Base-by-base conservation (phyloP, 1,140 invertebrate species). In the Ylistrum balloti region DNA sequence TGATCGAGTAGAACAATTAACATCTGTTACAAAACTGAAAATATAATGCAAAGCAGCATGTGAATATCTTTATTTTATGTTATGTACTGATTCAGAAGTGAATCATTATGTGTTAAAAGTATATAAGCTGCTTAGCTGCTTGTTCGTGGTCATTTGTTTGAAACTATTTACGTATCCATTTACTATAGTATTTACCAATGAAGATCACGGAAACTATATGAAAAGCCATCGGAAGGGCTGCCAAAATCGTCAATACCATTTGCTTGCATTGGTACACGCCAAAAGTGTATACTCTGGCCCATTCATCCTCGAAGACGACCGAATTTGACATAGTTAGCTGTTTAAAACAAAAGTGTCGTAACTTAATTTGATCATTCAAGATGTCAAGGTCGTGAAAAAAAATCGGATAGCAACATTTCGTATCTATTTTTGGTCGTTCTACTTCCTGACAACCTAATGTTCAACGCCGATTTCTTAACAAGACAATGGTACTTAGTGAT, bases 201-300 rank as follows among this genome's bases (percentile, higher is more conserved):
- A 88, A 88, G 10, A 88, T 38, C 0, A 88, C 38, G 5, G 87
- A 88, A 5, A 88, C 87, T 10, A 88, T 41, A 32, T 88, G 87
- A 15, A 35, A 88, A 2, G 87, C 87, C 38, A 41, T 35, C n/a
- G 87, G 87, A 88, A 88, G 38, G 22, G 35, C 38, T n/a, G 34
- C 87, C 3, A 88, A 28, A 1, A 22, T 38, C 11, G 87, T 88
- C 28, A 88, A 9, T 28, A 28, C 20, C 32, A 88, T 34, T 88
- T 38, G 33, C 35, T 41, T 20, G 33, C 41, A 33, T 88, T 88
- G 87, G 32, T 88, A 88, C 32, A 5, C 2, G 22, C 87, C 34
- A 41, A 38, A 88, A 2, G 2, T 33, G 22, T 33, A 5, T 28
- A 87, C 2, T 5, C 33, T 13, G 17, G 0, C 15, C 86, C 86